These are phyloP conservation scores for Drosophila nannoptera DNA, from an alignment of 1,140 invertebrate species.

Conservation along the genomic window DNA sequence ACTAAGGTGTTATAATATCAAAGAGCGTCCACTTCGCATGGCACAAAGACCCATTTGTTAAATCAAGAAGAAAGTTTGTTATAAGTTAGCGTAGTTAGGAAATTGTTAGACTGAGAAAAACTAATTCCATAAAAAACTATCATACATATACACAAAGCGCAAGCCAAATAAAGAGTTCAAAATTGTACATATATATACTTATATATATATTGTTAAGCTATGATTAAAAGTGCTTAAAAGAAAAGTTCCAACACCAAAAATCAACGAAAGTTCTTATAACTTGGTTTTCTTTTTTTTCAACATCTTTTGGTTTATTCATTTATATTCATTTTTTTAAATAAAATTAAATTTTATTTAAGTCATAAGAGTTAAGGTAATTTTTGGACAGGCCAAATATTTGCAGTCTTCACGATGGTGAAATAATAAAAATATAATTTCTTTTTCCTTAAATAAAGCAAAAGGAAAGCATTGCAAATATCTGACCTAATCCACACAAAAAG, in stretches of 20 bases:
- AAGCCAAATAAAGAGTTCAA: not conserved
- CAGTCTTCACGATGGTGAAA: not conserved
- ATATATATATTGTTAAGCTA: not conserved
- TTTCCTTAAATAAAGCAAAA: constrained; percentile 27
- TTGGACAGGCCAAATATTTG: constrained; percentile 42
- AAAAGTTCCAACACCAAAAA: constrained; percentile 51
- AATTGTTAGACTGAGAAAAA: too few relatives aligned
- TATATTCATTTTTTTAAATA: constrained; percentile 57
- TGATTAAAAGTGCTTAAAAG: not conserved
- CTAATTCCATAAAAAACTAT: too few relatives aligned
- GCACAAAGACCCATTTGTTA: too few relatives aligned
- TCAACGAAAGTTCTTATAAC: constrained; percentile 48
- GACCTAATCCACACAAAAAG: constrained; percentile 9
- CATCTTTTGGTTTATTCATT: constrained; percentile 64
- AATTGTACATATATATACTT: not conserved
- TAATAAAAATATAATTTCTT: constrained; percentile 3
- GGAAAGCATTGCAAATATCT: constrained; percentile 28
- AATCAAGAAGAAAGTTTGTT: too few relatives aligned
- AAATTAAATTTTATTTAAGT: constrained; percentile 73
- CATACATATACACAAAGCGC: not conserved
- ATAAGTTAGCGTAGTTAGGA: too few relatives aligned
- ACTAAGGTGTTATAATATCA: too few relatives aligned
- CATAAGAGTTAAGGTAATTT: constrained; percentile 55
- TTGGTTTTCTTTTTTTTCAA: constrained; percentile 31
- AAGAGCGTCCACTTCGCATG: too few relatives aligned